Evolutionary conservation across 2,113 vertebrate species (phyloP).

Genomic region (Gobiocypris rarus): DNA sequence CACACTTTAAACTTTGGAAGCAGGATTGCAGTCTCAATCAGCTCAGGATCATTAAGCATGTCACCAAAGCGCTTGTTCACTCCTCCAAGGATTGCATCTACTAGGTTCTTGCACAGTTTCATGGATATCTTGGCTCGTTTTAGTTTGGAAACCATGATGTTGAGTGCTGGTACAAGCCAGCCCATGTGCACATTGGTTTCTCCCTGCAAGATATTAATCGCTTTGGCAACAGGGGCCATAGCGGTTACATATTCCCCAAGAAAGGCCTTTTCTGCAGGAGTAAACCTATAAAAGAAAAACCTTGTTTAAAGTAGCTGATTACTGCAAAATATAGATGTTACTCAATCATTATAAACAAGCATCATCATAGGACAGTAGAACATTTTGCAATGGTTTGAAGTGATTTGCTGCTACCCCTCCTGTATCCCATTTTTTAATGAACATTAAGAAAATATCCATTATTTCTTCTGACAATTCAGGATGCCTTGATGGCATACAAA

Average conservation of each 20-base stretch:
- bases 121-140: conserved; percentile 11
- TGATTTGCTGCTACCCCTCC: no score
- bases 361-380: not conserved
- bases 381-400: not conserved
- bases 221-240: conserved; percentile 43
- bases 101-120: conserved; percentile 39
- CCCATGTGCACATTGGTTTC: conserved; percentile 47
- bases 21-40: conserved; percentile 43
- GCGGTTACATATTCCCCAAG: conserved; percentile 34
- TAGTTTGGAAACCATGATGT: conserved; percentile 33
- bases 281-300: no score
- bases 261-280: conserved; percentile 43
- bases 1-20: conserved; percentile 50
- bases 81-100: conserved; percentile 38
- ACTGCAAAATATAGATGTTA: not conserved
- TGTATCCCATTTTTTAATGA: not conserved
- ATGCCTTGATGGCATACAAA: conserved; percentile 1
- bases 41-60: conserved; percentile 40
- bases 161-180: conserved; percentile 46
- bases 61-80: conserved; percentile 43
- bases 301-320: not conserved
- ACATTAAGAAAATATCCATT: not conserved
- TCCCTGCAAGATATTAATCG: conserved; percentile 36
- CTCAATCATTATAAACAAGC: not conserved
- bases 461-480: not conserved